phyloP scores from a whole-genome alignment of 2,888 invertebrate species.

The Leptarthrus brevirostris region DNA sequence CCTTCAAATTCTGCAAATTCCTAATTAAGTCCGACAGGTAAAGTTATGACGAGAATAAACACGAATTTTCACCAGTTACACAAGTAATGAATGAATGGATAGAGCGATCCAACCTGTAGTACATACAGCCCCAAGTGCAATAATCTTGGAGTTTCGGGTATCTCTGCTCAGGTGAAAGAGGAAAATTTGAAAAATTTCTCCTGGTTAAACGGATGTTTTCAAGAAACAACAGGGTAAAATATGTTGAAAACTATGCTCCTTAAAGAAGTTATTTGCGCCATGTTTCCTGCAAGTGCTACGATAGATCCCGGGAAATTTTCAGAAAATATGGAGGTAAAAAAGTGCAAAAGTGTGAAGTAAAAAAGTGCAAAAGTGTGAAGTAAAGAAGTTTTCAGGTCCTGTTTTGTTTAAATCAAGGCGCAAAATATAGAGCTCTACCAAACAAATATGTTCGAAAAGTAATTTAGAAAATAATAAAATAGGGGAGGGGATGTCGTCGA shows the following conservation, averaged over 20 bases:
- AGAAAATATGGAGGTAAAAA: neutral
- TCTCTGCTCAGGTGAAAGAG: conserved; percentile 21
- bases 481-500: too few relatives aligned
- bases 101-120: conserved; percentile 19
- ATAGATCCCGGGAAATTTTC: conserved; percentile 13
- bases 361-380: too few relatives aligned
- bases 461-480: too few relatives aligned
- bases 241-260: neutral
- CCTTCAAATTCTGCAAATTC: conserved; percentile 30
- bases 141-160: conserved; percentile 12
- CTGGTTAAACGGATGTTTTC: conserved; percentile 22
- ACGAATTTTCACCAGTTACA: conserved; percentile 20
- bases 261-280: conserved; percentile 21
- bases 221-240: conserved; percentile 13
- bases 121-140: conserved; percentile 14
- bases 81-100: conserved; percentile 13
- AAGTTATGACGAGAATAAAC: conserved; percentile 33
- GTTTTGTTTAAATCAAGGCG: too few relatives aligned
- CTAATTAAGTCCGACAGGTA: conserved; percentile 29
- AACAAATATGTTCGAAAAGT: too few relatives aligned
- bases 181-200: conserved; percentile 23
- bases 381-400: neutral
- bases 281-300: neutral
- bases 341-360: conserved; percentile 2
- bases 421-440: too few relatives aligned